Evolutionary conservation across 2,113 vertebrate species (phyloP).

Genomic region (Melospiza melodia): DNA sequence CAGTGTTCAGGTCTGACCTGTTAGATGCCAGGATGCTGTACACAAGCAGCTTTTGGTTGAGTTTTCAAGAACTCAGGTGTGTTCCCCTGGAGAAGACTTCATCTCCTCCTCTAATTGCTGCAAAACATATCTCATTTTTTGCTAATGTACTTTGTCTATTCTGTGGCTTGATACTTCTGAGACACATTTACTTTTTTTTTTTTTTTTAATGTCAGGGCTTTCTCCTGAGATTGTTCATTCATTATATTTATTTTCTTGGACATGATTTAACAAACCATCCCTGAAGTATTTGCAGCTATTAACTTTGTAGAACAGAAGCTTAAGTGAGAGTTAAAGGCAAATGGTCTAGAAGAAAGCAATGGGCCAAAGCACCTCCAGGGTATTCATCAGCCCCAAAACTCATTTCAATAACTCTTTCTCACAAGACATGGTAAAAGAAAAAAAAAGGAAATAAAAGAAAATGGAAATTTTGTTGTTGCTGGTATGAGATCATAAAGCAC

Average conservation of each 20-base stretch:
- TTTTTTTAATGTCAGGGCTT: constrained; percentile 68
- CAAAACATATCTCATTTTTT: constrained; percentile 60
- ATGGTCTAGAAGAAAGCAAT: constrained; percentile 64
- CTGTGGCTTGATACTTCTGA: constrained; percentile 61
- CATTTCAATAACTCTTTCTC: constrained; percentile 49
- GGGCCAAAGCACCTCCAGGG: constrained; percentile 18
- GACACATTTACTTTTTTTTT: constrained; percentile 62
- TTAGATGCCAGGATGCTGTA: constrained; percentile 62
- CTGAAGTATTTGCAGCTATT: constrained; percentile 71
- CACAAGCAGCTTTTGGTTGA: constrained; percentile 47
- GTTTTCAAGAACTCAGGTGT: constrained; percentile 60
- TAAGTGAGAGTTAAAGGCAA: constrained; percentile 73
- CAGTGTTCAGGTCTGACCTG: constrained; percentile 43
- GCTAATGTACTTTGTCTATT: constrained; percentile 54
- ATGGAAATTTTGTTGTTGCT: not conserved
- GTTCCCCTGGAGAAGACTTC: constrained; percentile 53
- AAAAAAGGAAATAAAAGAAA: not conserved
- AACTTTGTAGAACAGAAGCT: constrained; percentile 56
- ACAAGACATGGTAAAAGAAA: not conserved
- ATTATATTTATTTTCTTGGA: constrained; percentile 81
- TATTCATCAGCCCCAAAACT: constrained; percentile 52
- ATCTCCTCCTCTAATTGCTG: constrained; percentile 47
- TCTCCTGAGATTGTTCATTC: constrained; percentile 76
- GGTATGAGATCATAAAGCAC: not conserved
- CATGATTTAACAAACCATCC: constrained; percentile 74